Percentiles rank a stretch among this genome's conserved stretches.
These are phyloP conservation scores for Helicorthomorpha holstii DNA, from an alignment of 1,140 invertebrate species.

Conservation along the genomic window DNA sequence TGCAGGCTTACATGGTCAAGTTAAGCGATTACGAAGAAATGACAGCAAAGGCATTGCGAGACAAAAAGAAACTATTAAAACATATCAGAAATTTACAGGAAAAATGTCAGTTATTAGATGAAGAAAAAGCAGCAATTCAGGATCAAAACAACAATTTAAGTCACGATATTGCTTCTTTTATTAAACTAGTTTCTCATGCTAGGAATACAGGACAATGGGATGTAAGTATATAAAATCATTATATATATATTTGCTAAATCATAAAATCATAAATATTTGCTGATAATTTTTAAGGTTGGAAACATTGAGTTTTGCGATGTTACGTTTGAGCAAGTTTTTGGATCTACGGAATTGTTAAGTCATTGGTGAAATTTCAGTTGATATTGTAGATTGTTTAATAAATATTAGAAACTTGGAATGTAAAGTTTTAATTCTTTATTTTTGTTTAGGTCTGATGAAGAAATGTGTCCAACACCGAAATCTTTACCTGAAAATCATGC, in stretches of 20 bases:
- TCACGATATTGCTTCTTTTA: neutral
- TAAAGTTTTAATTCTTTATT: no score
- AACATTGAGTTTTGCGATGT: slow-evolving; percentile 1
- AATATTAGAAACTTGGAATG: no score
- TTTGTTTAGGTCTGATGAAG: neutral
- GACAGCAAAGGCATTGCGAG: neutral
- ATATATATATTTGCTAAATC: neutral
- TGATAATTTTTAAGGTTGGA: neutral
- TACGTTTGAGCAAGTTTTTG: slow-evolving; percentile 1
- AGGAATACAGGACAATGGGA: slow-evolving; percentile 1
- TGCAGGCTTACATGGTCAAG: neutral
- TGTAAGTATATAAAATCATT: neutral
- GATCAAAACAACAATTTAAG: neutral
- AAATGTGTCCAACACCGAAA: no score
- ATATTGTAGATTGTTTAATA: no score
- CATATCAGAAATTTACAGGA: neutral
- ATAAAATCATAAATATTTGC: neutral
- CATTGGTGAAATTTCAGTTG: no score
- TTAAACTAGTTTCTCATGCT: neutral
- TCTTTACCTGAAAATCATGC: no score
- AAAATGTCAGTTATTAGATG: neutral
- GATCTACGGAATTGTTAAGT: neutral
- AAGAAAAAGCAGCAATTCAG: neutral
- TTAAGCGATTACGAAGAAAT: neutral
- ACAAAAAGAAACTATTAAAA: neutral